Evolutionary conservation across 2,888 invertebrate genomes (phyloP), one percentile per base, ranked within the genome.

Genomic region (Dryocosmus kuriphilus): DNA sequence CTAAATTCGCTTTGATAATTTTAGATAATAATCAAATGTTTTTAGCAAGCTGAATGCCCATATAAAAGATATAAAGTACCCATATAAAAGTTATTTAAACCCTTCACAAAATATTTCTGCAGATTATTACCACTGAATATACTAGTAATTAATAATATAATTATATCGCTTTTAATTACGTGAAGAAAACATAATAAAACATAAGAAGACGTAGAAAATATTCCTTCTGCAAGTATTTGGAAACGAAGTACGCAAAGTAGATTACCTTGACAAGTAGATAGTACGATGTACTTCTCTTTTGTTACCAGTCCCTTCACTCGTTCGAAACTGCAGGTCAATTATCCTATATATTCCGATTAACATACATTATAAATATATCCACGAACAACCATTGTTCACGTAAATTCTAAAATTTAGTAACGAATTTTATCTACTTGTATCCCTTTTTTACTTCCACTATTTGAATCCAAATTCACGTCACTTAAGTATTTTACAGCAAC

Each of bases 221-320:
- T 67, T 67, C 67, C 67, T 67, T 67, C 71, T 71, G 71, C 71
- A 71, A 71, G 51, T 30, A 71, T 71, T 67, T 71, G 71, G 71
- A 71, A 71, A 71, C 71, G 46, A 71, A 71, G 71, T 71, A 41
- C 41, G 41, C 1, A 71, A 71, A 71, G 71, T 71, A 71, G 71
- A 71, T 71, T 71, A 71, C 71, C 71, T 71, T 71, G 71, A 24
- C 24, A 57, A 14, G 57, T 57, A 57, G 57, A 57, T 57, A 62
- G 62, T 62, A 30, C 71, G 71, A 71, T 71, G 71, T 71, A 71
- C 71, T 71, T 71, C 71, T 65, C 65, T 71, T 71, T 71, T 71
- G 71, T 71, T 71, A 51, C 46, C 71, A 51, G 71, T 51, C 71
- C 71, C 71, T 71, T 71, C 71, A 71, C 71, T 71, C 71, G 71